These are phyloP conservation scores for Cheilosia variabilis DNA, from an alignment of 2,888 invertebrate genomes.

Conservation along the genomic window DNA sequence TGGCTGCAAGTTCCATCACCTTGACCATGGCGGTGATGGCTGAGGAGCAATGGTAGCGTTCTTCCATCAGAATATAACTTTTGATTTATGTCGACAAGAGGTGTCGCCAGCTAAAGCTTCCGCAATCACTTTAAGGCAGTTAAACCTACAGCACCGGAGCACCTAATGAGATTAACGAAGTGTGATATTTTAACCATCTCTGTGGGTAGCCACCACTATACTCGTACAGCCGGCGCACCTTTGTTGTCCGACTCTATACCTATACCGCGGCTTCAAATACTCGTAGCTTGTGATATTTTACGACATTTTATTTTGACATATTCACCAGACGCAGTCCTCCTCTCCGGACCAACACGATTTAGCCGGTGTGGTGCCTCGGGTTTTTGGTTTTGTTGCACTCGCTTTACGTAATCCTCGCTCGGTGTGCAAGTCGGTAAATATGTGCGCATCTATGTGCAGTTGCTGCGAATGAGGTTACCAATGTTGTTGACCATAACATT, in stretches of 20 bases:
- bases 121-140: conserved; percentile 35
- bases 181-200: conserved; percentile 64
- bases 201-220: conserved; percentile 18
- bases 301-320: conserved; percentile 74
- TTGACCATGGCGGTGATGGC: conserved; percentile 46
- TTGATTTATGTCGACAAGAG: conserved; percentile 64
- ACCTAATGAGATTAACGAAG: conserved; percentile 64
- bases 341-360: conserved; percentile 17
- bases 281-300: conserved; percentile 67
- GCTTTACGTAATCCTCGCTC: conserved; percentile 61
- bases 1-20: conserved; percentile 6
- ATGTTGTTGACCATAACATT: conserved; percentile 73
- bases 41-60: conserved; percentile 15
- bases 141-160: not conserved
- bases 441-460: conserved; percentile 37
- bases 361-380: conserved; percentile 20
- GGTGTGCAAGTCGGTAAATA: conserved; percentile 40
- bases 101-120: conserved; percentile 53
- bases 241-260: conserved; percentile 23
- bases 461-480: conserved; percentile 66
- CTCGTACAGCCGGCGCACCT: conserved; percentile 42
- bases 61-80: conserved; percentile 42
- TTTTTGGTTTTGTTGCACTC: conserved; percentile 1
- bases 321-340: conserved; percentile 56
- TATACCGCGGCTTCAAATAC: not conserved